Base-by-base conservation (phyloP, 1,140 invertebrate species). In the Maconellicoccus hirsutus region DNA sequence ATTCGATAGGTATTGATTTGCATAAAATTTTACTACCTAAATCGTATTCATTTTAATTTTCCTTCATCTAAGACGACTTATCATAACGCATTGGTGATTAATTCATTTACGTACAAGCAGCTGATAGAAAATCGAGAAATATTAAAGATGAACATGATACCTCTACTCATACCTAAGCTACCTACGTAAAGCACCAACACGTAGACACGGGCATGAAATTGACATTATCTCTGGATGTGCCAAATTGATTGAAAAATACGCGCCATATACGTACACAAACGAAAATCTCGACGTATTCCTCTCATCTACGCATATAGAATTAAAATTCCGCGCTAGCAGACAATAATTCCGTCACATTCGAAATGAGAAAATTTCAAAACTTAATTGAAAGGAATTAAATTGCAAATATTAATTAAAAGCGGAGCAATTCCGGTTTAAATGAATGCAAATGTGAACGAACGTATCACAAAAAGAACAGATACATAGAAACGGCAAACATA, bases 361-460 rank as follows among this genome's bases (percentile, higher is more conserved):
- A 66, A 66, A 66, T 66, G 61, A 66, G 61, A 66, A 66, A 66
- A 66, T 66, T 66, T 66, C 21, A 66, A 16, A 66, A 66, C 61
- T 66, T 66, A 66, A 66, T 66, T 66, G 61, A 66, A 66, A 66
- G 61, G 61, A 66, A 66, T 66, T 66, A 66, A 66, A 66, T 66
- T 66, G 61, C 61, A 66, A 66, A 66, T 66, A 66, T 66, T 66
- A 66, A 66, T 66, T 66, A 66, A 66, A 66, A 66, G 25, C 61
- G 61, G 3, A 66, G 61, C 61, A 19, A 25, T 19, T 66, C 61
- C 22, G 25, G 61, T 23, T 25, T 26, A 66, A 66, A 66, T 66
- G 61, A 66, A 66, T 66, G 61, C 61, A 66, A 66, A 66, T 66
- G 61, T 26, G 61, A 66, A 66, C 61, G 61, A 66, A 66, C 61